Evolutionary conservation across 2,113 vertebrate genomes (phyloP).

Genomic region (Brienomyrus brachyistius): DNA sequence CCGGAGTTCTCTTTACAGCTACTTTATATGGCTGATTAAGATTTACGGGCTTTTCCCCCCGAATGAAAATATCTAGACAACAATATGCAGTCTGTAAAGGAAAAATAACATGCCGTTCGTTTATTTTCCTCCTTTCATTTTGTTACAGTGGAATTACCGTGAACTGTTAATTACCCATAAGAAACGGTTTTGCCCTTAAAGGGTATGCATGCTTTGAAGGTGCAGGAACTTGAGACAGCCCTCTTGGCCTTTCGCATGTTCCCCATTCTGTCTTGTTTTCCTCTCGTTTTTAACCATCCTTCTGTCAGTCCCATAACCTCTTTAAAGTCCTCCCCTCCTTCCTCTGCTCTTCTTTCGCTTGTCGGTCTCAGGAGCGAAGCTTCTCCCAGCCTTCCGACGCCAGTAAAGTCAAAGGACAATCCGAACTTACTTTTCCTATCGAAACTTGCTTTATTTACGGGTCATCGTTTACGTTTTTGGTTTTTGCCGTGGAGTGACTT

Average conservation of each 20-base stretch:
- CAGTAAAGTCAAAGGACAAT: neutral
- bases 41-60: neutral
- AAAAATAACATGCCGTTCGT: neutral
- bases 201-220: neutral
- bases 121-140: neutral
- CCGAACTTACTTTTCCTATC: neutral
- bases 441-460: neutral
- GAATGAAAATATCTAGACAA: neutral
- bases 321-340: slow-evolving; percentile 16
- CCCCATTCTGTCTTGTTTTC: slow-evolving; percentile 25
- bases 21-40: neutral
- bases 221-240: neutral
- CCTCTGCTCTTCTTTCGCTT: slow-evolving; percentile 17
- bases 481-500: neutral
- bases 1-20: neutral
- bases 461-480: neutral
- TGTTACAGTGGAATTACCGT: neutral
- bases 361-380: slow-evolving; percentile 27
- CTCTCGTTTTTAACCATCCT: neutral
- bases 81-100: neutral
- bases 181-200: neutral
- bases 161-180: neutral
- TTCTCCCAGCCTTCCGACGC: neutral
- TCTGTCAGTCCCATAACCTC: neutral
- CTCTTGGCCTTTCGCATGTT: slow-evolving; percentile 28